Evolutionary conservation across 2,888 invertebrate species (phyloP).

Genomic region (Ormyrus thymus): DNA sequence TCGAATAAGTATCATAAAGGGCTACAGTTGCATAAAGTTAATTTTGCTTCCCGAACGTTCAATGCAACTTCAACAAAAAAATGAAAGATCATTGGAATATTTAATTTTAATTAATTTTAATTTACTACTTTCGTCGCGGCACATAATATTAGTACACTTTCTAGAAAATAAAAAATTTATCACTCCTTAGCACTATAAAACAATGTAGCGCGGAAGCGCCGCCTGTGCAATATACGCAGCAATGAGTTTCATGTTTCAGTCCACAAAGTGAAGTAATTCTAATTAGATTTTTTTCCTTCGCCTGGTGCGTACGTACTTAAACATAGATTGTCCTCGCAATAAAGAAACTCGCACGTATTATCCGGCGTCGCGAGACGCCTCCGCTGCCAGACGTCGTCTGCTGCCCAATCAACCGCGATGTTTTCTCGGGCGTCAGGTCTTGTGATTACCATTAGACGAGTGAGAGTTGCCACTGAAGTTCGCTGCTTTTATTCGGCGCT

Average conservation of each 20-base stretch:
- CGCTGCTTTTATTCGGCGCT: not conserved
- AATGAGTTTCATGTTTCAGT: slow-evolving; percentile 33
- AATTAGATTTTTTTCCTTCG: slow-evolving; percentile 42
- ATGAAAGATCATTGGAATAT: too few relatives aligned
- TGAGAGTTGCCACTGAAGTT: not conserved
- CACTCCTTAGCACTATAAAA: slow-evolving; percentile 5
- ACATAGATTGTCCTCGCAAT: not conserved
- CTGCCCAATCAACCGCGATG: slow-evolving; percentile 13
- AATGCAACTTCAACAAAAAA: too few relatives aligned
- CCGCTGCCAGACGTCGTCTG: slow-evolving; percentile 9
- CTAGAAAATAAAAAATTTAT: not conserved
- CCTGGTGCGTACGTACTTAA: not conserved
- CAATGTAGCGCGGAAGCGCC: slow-evolving; percentile 11
- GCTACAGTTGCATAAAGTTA: too few relatives aligned
- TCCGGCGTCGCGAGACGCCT: not conserved
- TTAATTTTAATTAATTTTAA: too few relatives aligned
- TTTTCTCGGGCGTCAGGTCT: not conserved
- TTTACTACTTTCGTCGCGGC: too few relatives aligned
- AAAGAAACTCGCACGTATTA: slow-evolving; percentile 22
- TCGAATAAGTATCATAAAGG: too few relatives aligned
- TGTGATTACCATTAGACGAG: not conserved
- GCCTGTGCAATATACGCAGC: not conserved
- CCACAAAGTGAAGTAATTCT: slow-evolving; percentile 22
- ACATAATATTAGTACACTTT: too few relatives aligned
- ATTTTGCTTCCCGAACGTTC: too few relatives aligned